A percentile compares a stretch with the other conserved stretches of the same genome.
These are phyloP conservation scores for Cheilosia urbana DNA, from an alignment of 2,888 invertebrate genomes.

Conservation along the genomic window DNA sequence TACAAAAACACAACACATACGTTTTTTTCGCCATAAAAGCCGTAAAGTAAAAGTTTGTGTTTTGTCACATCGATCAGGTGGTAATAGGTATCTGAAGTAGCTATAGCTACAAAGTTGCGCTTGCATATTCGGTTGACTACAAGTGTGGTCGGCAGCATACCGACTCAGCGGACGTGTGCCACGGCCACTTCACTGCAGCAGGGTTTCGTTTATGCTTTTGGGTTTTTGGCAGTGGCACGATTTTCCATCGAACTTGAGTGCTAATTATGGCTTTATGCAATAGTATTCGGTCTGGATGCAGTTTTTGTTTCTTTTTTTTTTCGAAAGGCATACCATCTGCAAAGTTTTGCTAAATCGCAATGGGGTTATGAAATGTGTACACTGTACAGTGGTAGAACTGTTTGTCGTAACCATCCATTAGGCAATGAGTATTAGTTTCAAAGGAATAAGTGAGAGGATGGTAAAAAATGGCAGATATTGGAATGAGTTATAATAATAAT, in stretches of 20 bases:
- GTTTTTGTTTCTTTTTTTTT: constrained; percentile 21
- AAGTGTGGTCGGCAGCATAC: no score
- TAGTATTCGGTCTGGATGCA: constrained; percentile 22
- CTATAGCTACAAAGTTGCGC: background rate
- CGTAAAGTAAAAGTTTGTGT: constrained; percentile 59
- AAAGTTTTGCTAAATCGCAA: constrained; percentile 27
- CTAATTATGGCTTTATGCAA: constrained; percentile 61
- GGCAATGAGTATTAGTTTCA: background rate
- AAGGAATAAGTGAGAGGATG: constrained; percentile 10
- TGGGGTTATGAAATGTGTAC: constrained; percentile 21
- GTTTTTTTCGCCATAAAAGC: constrained; percentile 21
- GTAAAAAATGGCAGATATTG: background rate
- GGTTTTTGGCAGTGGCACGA: constrained; percentile 61
- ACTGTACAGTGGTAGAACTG: background rate
- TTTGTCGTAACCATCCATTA: background rate
- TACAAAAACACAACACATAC: background rate
- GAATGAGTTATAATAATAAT: no score
- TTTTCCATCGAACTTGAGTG: constrained; percentile 64
- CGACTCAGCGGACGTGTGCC: constrained; percentile 21
- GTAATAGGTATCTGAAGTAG: background rate
- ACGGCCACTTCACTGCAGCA: constrained; percentile 13
- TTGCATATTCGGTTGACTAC: background rate
- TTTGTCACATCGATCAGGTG: constrained; percentile 12
- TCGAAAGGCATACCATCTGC: constrained; percentile 33
- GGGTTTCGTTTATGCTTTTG: constrained; percentile 5